phyloP scores from a whole-genome alignment of 2,888 invertebrate species.

The Drosophila lacicola region DNA sequence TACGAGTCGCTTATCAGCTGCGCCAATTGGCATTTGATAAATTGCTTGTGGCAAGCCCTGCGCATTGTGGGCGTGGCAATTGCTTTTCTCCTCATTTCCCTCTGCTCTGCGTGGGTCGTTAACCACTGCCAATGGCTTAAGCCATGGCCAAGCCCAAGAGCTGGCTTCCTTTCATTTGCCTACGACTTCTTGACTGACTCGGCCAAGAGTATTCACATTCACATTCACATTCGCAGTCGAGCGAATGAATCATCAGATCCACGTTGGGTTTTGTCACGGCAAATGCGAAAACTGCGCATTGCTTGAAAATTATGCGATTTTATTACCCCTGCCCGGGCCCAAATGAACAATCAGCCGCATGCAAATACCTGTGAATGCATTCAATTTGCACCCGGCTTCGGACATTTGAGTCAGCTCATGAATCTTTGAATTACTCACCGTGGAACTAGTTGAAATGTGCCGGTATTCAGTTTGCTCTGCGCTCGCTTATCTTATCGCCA shows the following conservation, averaged over 20 bases:
- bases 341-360: slow-evolving; percentile 1
- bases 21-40: slow-evolving; percentile 11
- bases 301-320: slow-evolving; percentile 9
- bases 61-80: slow-evolving; percentile 19
- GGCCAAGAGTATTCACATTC: slow-evolving; percentile 2
- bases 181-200: slow-evolving; percentile 15
- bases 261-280: slow-evolving; percentile 13
- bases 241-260: slow-evolving; percentile 20
- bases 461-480: slow-evolving; percentile 11
- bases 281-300: slow-evolving; percentile 1
- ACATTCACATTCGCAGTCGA: slow-evolving; percentile 2
- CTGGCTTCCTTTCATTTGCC: slow-evolving; percentile 4
- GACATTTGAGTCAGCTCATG: slow-evolving; percentile 26
- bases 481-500: slow-evolving; percentile 35
- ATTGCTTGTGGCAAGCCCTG: slow-evolving; percentile 11
- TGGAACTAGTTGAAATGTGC: slow-evolving; percentile 14
- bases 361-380: slow-evolving; percentile 18
- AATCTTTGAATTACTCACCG: slow-evolving; percentile 14
- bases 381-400: slow-evolving; percentile 17
- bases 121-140: slow-evolving; percentile 27
- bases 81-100: background rate
- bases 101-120: slow-evolving; percentile 43
- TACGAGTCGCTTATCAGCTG: slow-evolving; percentile 18
- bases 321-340: background rate
- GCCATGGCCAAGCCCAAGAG: slow-evolving; percentile 8